Conservation (phyloP, 2,113 vertebrate genomes). For the Varanus komodoensis region DNA sequence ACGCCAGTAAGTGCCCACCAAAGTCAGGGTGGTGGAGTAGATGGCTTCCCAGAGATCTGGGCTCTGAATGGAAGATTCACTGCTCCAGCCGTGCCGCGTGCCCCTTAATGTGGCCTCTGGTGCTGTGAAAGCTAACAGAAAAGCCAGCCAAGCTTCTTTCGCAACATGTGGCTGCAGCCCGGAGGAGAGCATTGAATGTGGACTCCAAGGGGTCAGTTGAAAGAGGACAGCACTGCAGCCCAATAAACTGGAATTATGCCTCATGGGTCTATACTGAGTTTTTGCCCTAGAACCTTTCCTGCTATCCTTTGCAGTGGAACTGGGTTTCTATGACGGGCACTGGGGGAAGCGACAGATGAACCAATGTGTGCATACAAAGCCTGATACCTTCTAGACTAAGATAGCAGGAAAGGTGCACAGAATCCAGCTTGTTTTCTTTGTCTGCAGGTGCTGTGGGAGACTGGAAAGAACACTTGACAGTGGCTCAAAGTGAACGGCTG, state of each 20-base stretch:
- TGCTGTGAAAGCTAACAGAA: not conserved
- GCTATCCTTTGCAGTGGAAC: not conserved
- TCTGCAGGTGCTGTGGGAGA: constrained; percentile 52
- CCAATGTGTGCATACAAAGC: not conserved
- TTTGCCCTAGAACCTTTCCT: not conserved
- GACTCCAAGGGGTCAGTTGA: not conserved
- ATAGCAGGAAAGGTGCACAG: not conserved
- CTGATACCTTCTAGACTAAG: not conserved
- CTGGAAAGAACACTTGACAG: constrained; percentile 61
- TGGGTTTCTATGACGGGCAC: not conserved
- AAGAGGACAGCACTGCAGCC: not conserved
- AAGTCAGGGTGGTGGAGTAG: too few relatives aligned
- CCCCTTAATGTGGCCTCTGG: too few relatives aligned
- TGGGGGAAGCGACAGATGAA: not conserved
- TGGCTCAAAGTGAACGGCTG: constrained; percentile 46
- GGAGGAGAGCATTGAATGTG: not conserved
- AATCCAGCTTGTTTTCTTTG: not conserved
- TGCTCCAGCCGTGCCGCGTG: too few relatives aligned
- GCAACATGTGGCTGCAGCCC: not conserved
- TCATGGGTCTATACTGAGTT: not conserved
- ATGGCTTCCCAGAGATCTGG: too few relatives aligned
- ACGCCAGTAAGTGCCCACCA: too few relatives aligned
- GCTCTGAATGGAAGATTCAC: too few relatives aligned
- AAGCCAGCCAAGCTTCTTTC: not conserved
- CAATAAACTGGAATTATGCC: not conserved